Evolutionary conservation across 2,888 invertebrate species (phyloP).

Genomic region (Plebejus argus): DNA sequence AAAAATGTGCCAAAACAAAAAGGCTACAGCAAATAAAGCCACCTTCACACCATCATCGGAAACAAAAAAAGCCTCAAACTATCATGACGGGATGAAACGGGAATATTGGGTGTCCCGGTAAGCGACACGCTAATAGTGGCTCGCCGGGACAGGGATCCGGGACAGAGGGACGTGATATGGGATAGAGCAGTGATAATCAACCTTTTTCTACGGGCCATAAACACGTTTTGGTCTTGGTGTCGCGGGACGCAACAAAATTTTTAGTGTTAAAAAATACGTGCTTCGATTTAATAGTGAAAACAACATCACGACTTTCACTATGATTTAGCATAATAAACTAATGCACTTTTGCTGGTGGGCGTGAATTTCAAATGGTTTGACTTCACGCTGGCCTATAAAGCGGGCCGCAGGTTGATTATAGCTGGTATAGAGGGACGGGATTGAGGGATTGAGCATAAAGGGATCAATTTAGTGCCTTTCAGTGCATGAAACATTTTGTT

Average conservation of each 20-base stretch:
- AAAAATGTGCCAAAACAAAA: not conserved
- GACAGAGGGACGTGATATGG: not conserved
- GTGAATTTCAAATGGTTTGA: too few species aligned
- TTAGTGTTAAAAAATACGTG: too few species aligned
- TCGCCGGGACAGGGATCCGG: not conserved
- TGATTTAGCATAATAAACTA: too few species aligned
- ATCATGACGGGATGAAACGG: not conserved
- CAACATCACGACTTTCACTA: too few species aligned
- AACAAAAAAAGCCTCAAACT: not conserved
- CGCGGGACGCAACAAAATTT: too few species aligned
- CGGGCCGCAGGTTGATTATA: too few species aligned
- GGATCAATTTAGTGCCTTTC: slow-evolving; percentile 9
- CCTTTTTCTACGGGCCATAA: too few species aligned
- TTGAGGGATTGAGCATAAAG: not conserved
- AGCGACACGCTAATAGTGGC: slow-evolving; percentile 2
- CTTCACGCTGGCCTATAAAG: too few species aligned
- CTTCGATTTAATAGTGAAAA: too few species aligned
- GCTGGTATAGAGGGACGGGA: not conserved
- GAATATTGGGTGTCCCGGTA: not conserved
- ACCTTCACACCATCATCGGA: not conserved
- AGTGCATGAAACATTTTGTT: not conserved
- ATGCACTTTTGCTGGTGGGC: too few species aligned
- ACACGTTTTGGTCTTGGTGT: too few species aligned
- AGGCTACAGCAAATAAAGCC: not conserved
- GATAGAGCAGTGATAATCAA: not conserved